Conservation (phyloP, 2,797 vertebrate species). For the Gadopsis marmoratus region DNA sequence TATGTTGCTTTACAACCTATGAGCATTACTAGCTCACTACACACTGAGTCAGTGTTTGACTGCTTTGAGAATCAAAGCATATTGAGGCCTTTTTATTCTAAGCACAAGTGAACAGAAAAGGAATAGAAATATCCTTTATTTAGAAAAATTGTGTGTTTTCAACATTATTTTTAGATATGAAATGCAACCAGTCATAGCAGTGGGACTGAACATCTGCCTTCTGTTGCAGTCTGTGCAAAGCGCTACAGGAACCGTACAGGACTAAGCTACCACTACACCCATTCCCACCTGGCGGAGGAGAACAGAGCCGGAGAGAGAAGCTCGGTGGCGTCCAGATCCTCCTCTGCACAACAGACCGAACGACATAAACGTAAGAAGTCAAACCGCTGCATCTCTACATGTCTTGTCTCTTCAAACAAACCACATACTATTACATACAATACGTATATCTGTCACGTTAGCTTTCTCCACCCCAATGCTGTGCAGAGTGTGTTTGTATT, state of each 20-base stretch:
- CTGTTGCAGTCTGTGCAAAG: constrained; percentile 91
- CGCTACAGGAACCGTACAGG: constrained; percentile 98
- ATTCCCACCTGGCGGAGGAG: constrained; percentile 94
- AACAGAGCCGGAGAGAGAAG: constrained; percentile 91
- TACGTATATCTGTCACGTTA: not conserved
- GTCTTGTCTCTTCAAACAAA: not conserved
- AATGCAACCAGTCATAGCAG: not conserved
- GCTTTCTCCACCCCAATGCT: not conserved
- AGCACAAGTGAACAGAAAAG: constrained; percentile 6
- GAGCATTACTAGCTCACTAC: not conserved
- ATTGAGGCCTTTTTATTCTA: not conserved
- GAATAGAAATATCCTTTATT: not conserved
- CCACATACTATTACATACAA: not conserved
- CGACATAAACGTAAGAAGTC: constrained; percentile 92
- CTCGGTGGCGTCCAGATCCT: constrained; percentile 83
- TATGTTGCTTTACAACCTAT: constrained; percentile 1
- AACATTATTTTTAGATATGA: constrained; percentile 8
- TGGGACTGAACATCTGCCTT: constrained; percentile 21
- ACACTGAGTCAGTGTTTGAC: constrained; percentile 1
- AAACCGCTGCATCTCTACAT: not conserved
- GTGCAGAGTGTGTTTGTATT: not conserved
- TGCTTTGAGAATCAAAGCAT: not conserved
- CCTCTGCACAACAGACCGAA: constrained; percentile 89
- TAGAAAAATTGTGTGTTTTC: constrained; percentile 3
- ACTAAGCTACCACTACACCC: constrained; percentile 96